A percentile compares a stretch with the other conserved stretches of the same genome.
Conservation (phyloP, 2,113 vertebrate genomes). For the Atherinomorus stipes region DNA sequence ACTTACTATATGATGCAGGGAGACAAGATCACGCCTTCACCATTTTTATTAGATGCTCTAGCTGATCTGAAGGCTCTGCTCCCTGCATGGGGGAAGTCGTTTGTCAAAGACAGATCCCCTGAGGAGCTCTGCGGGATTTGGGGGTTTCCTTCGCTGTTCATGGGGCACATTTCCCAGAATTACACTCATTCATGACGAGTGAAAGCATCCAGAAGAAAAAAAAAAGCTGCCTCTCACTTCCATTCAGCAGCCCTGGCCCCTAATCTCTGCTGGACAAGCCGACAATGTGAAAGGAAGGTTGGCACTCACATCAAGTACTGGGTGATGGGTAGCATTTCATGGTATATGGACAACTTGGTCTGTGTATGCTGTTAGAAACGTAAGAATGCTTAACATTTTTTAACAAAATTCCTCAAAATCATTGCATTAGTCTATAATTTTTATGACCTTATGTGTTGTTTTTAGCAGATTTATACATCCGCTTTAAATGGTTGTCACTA, state of each 20-base stretch:
- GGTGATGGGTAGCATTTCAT: slow-evolving; percentile 65
- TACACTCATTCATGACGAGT: slow-evolving; percentile 76
- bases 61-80: slow-evolving; percentile 38
- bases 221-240: slow-evolving; percentile 60
- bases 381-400: slow-evolving; percentile 30
- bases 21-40: slow-evolving; percentile 63
- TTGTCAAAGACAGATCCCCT: slow-evolving; percentile 74
- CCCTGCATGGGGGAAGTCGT: slow-evolving; percentile 62
- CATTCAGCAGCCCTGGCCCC: slow-evolving; percentile 68
- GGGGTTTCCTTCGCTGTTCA: slow-evolving; percentile 70
- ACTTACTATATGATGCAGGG: slow-evolving; percentile 37
- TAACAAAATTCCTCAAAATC: slow-evolving; percentile 4
- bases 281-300: slow-evolving; percentile 63
- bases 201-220: slow-evolving; percentile 64
- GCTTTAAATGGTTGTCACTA: slow-evolving; percentile 1
- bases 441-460: slow-evolving; percentile 15
- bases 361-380: slow-evolving; percentile 25
- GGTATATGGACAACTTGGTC: slow-evolving; percentile 35
- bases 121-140: slow-evolving; percentile 75
- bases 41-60: slow-evolving; percentile 50
- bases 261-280: slow-evolving; percentile 73
- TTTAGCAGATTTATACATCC: slow-evolving; percentile 15
- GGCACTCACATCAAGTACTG: slow-evolving; percentile 59
- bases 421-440: neutral
- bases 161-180: slow-evolving; percentile 76